Conservation (phyloP, 1,140 invertebrate genomes). For the Sarcophaga bullata region DNA sequence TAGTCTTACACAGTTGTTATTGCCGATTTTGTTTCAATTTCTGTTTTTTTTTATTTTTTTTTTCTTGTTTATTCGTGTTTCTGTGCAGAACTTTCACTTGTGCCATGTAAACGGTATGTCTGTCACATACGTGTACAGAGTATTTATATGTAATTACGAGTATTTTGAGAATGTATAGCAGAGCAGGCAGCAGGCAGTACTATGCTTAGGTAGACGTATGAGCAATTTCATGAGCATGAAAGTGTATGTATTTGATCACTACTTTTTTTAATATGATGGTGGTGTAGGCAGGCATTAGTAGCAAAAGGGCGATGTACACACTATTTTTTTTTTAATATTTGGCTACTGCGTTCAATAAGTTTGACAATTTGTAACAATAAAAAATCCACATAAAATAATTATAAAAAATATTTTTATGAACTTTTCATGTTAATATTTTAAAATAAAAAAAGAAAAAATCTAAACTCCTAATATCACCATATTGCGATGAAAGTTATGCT, state of each 20-base stretch:
- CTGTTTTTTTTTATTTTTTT: slow-evolving; percentile 17
- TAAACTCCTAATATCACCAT: no score
- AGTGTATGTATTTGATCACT: background rate
- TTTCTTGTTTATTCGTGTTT: background rate
- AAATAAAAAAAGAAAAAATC: no score
- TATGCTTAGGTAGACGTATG: no score
- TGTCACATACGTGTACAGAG: background rate
- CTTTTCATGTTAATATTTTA: no score
- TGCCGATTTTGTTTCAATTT: slow-evolving; percentile 13
- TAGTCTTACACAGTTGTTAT: background rate
- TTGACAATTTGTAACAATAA: no score
- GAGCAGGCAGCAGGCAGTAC: no score
- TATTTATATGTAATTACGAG: background rate
- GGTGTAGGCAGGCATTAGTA: background rate
- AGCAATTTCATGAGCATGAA: background rate
- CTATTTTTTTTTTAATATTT: background rate
- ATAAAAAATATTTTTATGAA: no score
- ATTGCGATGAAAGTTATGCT: no score
- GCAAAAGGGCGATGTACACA: background rate
- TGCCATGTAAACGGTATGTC: slow-evolving; percentile 6
- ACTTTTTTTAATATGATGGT: background rate
- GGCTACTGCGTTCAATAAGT: no score
- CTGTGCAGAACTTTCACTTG: slow-evolving; percentile 40
- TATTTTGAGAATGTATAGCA: background rate
- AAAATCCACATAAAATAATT: no score